Base-by-base conservation (phyloP, 1,140 invertebrate genomes). In the Zaprionus ornatus region DNA sequence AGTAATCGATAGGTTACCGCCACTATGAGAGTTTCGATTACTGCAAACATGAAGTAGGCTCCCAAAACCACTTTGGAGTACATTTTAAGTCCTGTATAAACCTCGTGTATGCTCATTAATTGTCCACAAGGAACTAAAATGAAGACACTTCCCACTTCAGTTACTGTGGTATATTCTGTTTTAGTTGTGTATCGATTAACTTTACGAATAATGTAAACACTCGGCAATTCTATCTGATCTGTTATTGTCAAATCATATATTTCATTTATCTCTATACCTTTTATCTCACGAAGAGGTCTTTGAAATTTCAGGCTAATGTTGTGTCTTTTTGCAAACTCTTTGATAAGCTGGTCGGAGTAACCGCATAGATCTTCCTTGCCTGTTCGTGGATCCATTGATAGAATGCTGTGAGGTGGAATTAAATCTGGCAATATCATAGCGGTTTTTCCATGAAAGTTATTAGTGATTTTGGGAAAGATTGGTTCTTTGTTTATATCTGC, bases 121-220 rank as follows among this genome's bases (percentile, higher is more conserved):
- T 54, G 15, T 5, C 57, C 59, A 32, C 81, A 83, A 0, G 81
- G 80, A 15, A 80, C 68, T 3, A 84, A 50, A 6, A 79, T 40
- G 1, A 77, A 57, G 0, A 79, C 2, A 1, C 60, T 62, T 0
- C 32, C 13, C 0, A 62, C 21, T 1, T 55, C 45, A 4, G 12
- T 0, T 21, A 4, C 10, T 4, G 1, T 1, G 12, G 29, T 45
- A 1, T 21, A 32, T 4, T 42, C 48, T 35, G 29, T 7, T 1
- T 4, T 23, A 2, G 1, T 5, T 0, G n/a, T 17, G 4, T 27
- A 7, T 12, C 13, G 21, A 17, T 57, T 0, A 32, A 48, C 29
- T 57, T 10, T 48, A 12, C 0, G 3, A 3, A 13, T 37, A 4
- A 6, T 32, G 19, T 6, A 23, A 21, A 2, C n/a, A 19, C 40